Percentiles rank a stretch among this genome's conserved stretches.
phyloP scores from a whole-genome alignment of 2,113 vertebrate species.

The Halcyon senegalensis region DNA sequence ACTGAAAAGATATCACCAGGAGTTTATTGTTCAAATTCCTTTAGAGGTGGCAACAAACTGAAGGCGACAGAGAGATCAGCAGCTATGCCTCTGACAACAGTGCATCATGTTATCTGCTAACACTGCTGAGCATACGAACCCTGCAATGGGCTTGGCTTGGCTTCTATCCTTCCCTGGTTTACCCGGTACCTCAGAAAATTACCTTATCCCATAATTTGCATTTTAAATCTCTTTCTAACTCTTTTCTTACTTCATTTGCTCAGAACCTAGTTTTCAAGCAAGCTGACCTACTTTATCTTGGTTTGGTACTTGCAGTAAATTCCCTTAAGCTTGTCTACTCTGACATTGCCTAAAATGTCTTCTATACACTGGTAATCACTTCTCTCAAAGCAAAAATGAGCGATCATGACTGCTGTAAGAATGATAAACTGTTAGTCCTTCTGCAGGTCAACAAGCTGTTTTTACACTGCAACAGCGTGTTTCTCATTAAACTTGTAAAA shows the following conservation, averaged over 20 bases:
- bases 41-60: background rate
- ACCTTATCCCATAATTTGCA: background rate
- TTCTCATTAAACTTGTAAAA: background rate
- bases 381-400: conserved; percentile 4
- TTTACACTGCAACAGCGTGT: background rate
- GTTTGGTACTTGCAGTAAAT: conserved; percentile 53
- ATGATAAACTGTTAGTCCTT: background rate
- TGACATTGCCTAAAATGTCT: background rate
- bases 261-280: conserved; percentile 49
- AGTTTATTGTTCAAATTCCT: background rate
- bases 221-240: conserved; percentile 7
- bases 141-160: background rate
- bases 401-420: background rate
- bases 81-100: background rate
- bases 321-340: conserved; percentile 52
- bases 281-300: conserved; percentile 65
- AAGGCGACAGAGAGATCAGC: background rate
- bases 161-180: background rate
- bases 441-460: background rate
- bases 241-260: conserved; percentile 27
- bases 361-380: background rate
- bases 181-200: background rate
- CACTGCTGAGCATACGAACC: background rate
- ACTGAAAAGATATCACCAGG: background rate
- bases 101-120: background rate